Percentiles rank a stretch among this genome's conserved stretches.
phyloP scores from a whole-genome alignment of 2,797 vertebrate species.

The Triplophysa bombifrons region DNA sequence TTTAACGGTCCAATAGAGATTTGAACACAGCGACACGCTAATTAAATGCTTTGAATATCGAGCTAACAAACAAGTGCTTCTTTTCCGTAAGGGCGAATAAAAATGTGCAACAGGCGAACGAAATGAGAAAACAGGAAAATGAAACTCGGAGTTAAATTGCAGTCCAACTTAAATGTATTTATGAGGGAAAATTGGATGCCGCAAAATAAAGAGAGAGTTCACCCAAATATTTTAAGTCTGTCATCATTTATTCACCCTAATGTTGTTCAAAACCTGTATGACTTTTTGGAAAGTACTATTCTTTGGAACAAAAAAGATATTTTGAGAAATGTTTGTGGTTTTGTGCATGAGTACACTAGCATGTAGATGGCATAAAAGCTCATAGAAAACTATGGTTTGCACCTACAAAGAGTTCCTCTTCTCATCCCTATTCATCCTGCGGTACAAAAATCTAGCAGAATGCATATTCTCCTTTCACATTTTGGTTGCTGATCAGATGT shows the following conservation, averaged over 20 bases:
- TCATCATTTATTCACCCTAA: no score
- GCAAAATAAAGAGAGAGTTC: not conserved
- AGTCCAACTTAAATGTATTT: not conserved
- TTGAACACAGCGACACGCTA: slow-evolving; percentile 23
- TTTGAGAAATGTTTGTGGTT: no score
- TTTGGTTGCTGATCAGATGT: slow-evolving; percentile 61
- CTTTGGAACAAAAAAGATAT: no score
- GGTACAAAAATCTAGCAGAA: slow-evolving; percentile 27
- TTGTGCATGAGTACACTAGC: no score
- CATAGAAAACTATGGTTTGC: no score
- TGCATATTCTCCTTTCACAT: slow-evolving; percentile 46
- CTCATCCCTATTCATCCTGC: not conserved
- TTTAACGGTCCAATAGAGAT: slow-evolving; percentile 41
- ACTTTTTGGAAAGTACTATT: no score
- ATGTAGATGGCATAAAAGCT: no score
- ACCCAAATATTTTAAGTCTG: no score
- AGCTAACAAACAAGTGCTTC: slow-evolving; percentile 25
- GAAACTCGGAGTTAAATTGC: not conserved
- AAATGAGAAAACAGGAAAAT: not conserved
- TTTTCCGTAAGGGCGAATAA: slow-evolving; percentile 18
- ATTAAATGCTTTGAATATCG: slow-evolving; percentile 39
- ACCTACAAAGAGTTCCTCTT: not conserved
- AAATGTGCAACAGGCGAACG: not conserved
- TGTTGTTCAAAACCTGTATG: no score
- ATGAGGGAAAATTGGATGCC: not conserved